phyloP scores from a whole-genome alignment of 2,888 invertebrate species.

The Agriopis marginaria region DNA sequence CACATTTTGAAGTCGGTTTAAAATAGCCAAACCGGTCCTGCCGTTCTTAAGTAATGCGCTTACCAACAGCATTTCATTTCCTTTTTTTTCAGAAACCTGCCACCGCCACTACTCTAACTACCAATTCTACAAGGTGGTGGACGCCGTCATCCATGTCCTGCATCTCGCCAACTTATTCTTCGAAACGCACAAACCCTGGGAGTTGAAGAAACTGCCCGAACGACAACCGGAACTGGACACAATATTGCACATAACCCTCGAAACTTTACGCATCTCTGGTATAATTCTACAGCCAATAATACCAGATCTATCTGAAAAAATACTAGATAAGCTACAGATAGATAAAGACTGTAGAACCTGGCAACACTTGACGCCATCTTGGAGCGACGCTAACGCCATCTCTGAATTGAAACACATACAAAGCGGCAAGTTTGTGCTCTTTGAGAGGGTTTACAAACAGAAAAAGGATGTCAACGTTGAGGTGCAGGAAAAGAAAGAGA shows the following conservation, averaged over 20 bases:
- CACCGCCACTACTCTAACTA: constrained; percentile 89
- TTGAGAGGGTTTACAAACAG: constrained; percentile 74
- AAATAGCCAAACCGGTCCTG: too few species aligned
- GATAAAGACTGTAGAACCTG: constrained; percentile 64
- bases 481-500: constrained; percentile 52
- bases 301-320: constrained; percentile 89
- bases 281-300: constrained; percentile 95
- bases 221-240: constrained; percentile 88
- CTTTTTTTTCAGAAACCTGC: constrained; percentile 84
- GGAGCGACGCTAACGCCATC: constrained; percentile 71
- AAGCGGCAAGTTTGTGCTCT: constrained; percentile 76
- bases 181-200: constrained; percentile 95
- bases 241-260: constrained; percentile 93
- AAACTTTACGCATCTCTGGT: constrained; percentile 90
- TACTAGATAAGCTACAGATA: constrained; percentile 90
- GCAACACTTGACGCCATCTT: constrained; percentile 74
- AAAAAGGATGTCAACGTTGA: constrained; percentile 54
- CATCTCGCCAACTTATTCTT: constrained; percentile 95
- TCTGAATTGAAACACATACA: constrained; percentile 74
- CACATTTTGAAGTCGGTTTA: too few species aligned
- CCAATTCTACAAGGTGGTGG: constrained; percentile 94
- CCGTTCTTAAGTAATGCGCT: too few species aligned
- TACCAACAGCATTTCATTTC: neutral
- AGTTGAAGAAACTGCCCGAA: constrained; percentile 88
- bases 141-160: constrained; percentile 90